Base-by-base conservation (phyloP, 2,888 invertebrate species). In the Piscicola geometra region DNA sequence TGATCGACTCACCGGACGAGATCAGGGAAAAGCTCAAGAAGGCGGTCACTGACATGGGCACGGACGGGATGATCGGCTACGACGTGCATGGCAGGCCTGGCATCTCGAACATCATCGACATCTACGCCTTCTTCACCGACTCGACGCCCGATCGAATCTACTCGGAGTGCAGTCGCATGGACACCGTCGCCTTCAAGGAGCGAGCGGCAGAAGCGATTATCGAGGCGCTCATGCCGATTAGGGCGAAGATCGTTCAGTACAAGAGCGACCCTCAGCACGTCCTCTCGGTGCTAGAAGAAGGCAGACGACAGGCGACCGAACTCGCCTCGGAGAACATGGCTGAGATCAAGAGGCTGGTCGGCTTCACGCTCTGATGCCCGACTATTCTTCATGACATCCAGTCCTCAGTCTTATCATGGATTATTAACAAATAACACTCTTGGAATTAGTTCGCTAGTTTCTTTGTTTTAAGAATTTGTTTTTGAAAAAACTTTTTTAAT, bases 81-180 rank as follows among this genome's bases (percentile, higher is more conserved):
- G 91, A 94, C 79, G 91, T 91, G 0, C 89, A 88, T 75, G 84
- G 85, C 5, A 88, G 98, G 78, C 92, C 93, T 0, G 98, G 94
- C 33, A 92, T 99, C 25, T 88, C 94, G 71, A 98, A 98, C 88
- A 88, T 99, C 76, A 88, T 98, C 79, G 87, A 88, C 76, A 91
- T 96, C 78, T 93, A 94, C 87, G 90, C 92, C 71, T 88, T 92
- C 76, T 87, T 92, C 30, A 89, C 90, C 28, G 91, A 89, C 68
- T 87, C 89, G 84, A 84, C 88, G 72, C 87, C 90, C 1, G 89
- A 91, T 79, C 88, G 90, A 80, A 69, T 92, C 77, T 90, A 91
- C 80, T 86, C 88, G 78, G 90, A 92, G 84, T 89, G 87, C 28
- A 84, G 86, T 76, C 86, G 86, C 15, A 83, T 92, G 64, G 90